Percentiles rank a stretch among this genome's conserved stretches.
phyloP scores from a whole-genome alignment of 2,888 invertebrate species.

The Heteromurus nitidus region DNA sequence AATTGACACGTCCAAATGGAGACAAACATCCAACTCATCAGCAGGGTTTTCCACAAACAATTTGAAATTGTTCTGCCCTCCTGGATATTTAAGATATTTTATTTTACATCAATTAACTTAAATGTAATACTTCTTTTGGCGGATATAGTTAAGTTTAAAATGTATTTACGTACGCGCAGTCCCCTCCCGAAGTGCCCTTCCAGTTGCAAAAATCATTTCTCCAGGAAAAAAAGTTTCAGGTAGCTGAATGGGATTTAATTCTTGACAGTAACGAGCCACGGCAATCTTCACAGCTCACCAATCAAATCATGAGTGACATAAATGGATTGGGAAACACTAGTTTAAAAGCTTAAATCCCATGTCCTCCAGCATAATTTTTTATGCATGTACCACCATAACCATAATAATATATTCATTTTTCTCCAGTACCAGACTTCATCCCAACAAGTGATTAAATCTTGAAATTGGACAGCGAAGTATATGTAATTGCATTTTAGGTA shows the following conservation, averaged over 20 bases:
- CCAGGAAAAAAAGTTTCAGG: conserved; percentile 4
- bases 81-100: conserved; percentile 25
- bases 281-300: conserved; percentile 49
- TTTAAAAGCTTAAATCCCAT: conserved; percentile 10
- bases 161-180: conserved; percentile 42
- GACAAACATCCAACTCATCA: conserved; percentile 62
- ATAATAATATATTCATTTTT: background rate
- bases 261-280: conserved; percentile 40
- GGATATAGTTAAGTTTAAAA: background rate
- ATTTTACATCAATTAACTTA: background rate
- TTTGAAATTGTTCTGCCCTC: conserved; percentile 66
- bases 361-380: background rate
- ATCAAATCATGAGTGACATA: conserved; percentile 42
- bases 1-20: conserved; percentile 67
- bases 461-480: background rate
- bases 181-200: conserved; percentile 64
- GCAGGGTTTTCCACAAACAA: conserved; percentile 68
- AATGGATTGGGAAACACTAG: background rate
- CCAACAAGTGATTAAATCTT: background rate
- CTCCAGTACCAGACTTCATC: background rate
- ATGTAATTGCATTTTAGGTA: background rate
- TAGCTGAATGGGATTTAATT: conserved; percentile 8
- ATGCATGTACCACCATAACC: background rate
- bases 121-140: background rate
- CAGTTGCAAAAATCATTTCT: conserved; percentile 66